Evolutionary conservation across 2,113 vertebrate species (phyloP), one percentile per base, ranked within the genome.

Genomic region (Heloderma charlesbogerti): DNA sequence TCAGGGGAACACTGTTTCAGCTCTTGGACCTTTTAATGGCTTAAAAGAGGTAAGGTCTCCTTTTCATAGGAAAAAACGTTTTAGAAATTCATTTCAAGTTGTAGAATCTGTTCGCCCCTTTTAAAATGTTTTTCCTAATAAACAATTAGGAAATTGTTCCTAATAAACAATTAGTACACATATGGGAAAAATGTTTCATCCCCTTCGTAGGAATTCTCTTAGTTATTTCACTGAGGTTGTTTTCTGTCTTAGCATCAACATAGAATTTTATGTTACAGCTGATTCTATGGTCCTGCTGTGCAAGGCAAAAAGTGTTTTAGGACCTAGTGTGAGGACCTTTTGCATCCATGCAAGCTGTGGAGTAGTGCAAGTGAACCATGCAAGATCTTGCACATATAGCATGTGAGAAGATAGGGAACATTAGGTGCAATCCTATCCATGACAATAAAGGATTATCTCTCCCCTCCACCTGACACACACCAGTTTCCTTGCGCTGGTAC

Each of bases 1-100:
- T 92, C 99, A 99, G 95, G 99, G 99, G 20, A 99, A 99, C 97
- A 99, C 99, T 0, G 99, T 99, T 89, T 99, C 99, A 57, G 98
- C 98, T 63, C 96, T 99, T 87, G 99, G 99, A 66, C 98, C 99
- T 27, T 98, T 96, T 89, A 96, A 82, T 84, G 99, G 99, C 20
- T 97, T 99, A 54, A 99, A 99, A 95, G 99, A 99, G 98, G 99
- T 99, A 92, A 96, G 93, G 86, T 86, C 27, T 78, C 31, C 43
- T 86, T 80, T 87, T 20, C 29, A 22, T 37, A 1, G 22, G 18
- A 67, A 29, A 77, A 1, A 63, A 74, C 12, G 27, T 43, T 84
- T 66, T 75, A 25, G 40, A 60, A 43, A 5, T 82, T 82, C 78
- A 57, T 8, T 54, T 51, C 45, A 69, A 27, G 18, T 78, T 79